Evolutionary conservation across 1,140 invertebrate species (phyloP), one percentile per base, ranked within the genome.

Genomic region (Pectinophora gossypiella): DNA sequence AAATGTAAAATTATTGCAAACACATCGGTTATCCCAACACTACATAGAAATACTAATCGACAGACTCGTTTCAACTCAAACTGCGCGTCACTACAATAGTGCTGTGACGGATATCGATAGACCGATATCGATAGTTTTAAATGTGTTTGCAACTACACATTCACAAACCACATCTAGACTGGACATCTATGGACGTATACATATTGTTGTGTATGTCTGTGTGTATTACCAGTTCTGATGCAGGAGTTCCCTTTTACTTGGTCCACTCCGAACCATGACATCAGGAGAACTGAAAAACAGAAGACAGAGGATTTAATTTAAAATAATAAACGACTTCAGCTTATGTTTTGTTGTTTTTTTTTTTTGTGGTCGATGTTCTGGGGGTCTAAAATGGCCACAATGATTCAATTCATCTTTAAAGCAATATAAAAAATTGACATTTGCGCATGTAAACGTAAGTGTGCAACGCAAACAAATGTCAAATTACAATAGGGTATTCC

Each of bases 251-350:
- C 73, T 62, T 86, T 85, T 42, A 85, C 81, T 75, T 86, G 72
- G 54, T 85, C 79, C 67, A 80, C 83, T 38, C 83, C 83, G 59
- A 86, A 80, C 83, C 83, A 86, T 56, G 83, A 86, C 79, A 86
- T 82, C 48, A 86, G 83, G 52, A 86, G 77, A 71, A 86, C 83
- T 86, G 80, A 23, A 75, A 82, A 55, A 71, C 61, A 48, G 48
- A 51, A 56, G 5, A 51, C 3, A 47, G 21, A n/a, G 19, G 49
- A 32, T 38, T 9, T 32, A n/a, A n/a, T 32, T 32, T 12, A 9
- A 12, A 3, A 32, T 1, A 32, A 32, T 32, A 32, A 32, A 32
- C n/a, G n/a, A n/a, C n/a, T n/a, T n/a, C n/a, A n/a, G n/a, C n/a
- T n/a, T n/a, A n/a, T n/a, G n/a, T n/a, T n/a, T n/a, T n/a, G n/a